Evolutionary conservation across 2,888 invertebrate genomes (phyloP), one percentile per base, ranked within the genome.

Genomic region (Ashinkailepas kermadecensis): DNA sequence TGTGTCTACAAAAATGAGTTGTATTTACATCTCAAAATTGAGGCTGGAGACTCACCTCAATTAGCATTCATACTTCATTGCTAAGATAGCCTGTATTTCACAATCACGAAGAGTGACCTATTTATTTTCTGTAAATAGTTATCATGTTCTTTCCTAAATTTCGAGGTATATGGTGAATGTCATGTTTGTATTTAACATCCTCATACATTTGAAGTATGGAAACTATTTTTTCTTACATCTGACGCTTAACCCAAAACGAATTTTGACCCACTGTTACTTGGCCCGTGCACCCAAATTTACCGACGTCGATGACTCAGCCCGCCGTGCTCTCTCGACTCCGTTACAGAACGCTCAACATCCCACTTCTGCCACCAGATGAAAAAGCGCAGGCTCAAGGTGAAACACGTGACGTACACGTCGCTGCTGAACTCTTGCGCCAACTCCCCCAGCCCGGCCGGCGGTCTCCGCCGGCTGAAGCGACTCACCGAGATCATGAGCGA

Each of bases 341-440:
- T 4, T 39, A 4, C 39, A 39, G 39, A 39, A 39, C 39, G 39
- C 39, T 39, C 39, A 39, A 39, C 39, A n/a, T n/a, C 18, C 64
- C 21, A 10, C 64, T 21, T n/a, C 25, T 25, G 25, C n/a, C 67
- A 15, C 39, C 85, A 93, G 87, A 94, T 97, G 94, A 94, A 93
- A 86, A 91, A 91, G 86, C 89, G 92, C 74, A 92, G 91, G 0
- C 86, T 95, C 0, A 89, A 89, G 84, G 91, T 92, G 0, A 92
- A 91, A 57, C 91, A 90, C 0, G 92, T 93, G 25, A 93, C 93
- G 0, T 95, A 95, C 86, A 95, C 95, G 0, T 93, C 93, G 83
- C 89, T 98, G 58, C 94, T 98, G 86, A 94, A 95, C 88, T 93
- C 95, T 2, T 97, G 96, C 87, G 92, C 95, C 0, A 94, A 94